phyloP scores from a whole-genome alignment of 1,140 invertebrate genomes.

The Drosophila oshimai region DNA sequence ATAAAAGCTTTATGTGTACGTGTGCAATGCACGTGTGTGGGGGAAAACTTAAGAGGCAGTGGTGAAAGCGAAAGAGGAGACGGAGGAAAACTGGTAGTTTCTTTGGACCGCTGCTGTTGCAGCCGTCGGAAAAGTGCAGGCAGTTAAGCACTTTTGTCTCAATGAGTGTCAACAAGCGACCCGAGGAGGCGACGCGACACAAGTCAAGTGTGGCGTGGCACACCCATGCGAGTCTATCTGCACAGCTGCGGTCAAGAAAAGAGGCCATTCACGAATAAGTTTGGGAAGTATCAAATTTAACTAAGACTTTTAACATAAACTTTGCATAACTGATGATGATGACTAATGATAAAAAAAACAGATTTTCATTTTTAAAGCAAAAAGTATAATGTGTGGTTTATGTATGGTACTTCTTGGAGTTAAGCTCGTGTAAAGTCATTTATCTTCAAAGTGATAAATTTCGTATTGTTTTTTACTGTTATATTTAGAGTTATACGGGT shows the following conservation, averaged over 20 bases:
- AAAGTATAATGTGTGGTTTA: too few species aligned
- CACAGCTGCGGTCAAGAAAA: conserved; percentile 1
- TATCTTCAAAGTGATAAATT: too few species aligned
- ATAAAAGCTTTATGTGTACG: conserved; percentile 57
- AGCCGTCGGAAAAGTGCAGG: conserved; percentile 60
- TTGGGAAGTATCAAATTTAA: too few species aligned
- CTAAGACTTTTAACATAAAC: too few species aligned
- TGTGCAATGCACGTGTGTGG: conserved; percentile 4
- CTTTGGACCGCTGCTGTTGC: background rate
- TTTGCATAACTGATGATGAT: too few species aligned
- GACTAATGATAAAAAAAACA: too few species aligned
- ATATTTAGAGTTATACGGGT: too few species aligned
- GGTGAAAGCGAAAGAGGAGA: conserved; percentile 15
- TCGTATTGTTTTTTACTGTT: too few species aligned
- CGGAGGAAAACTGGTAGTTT: conserved; percentile 43
- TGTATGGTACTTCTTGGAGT: too few species aligned
- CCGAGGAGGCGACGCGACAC: conserved; percentile 42
- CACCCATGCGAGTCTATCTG: background rate
- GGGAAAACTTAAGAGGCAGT: conserved; percentile 22
- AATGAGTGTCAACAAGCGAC: conserved; percentile 77
- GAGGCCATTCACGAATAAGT: too few species aligned
- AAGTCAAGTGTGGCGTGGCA: conserved; percentile 45
- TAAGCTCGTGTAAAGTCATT: too few species aligned
- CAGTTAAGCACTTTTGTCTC: conserved; percentile 81
- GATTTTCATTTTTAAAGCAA: too few species aligned